These are phyloP conservation scores for Cyprinodon brontotheroides DNA, from an alignment of 2,113 vertebrate species.

Conservation along the genomic window DNA sequence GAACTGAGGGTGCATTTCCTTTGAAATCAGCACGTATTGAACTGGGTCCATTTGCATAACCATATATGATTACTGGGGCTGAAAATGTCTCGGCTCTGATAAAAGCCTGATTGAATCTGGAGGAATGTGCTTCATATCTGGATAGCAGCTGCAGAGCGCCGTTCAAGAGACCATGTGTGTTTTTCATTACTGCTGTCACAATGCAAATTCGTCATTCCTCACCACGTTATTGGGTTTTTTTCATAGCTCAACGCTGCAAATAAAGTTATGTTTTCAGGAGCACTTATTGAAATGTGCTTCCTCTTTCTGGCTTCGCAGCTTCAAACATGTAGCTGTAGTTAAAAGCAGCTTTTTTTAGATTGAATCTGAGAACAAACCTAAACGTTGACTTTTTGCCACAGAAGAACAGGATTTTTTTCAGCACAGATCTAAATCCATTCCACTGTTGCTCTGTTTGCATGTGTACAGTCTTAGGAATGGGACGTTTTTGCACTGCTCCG, in stretches of 20 bases:
- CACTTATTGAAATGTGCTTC: too few species aligned
- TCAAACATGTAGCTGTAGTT: too few species aligned
- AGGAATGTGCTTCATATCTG: slow-evolving; percentile 65
- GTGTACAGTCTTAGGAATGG: neutral
- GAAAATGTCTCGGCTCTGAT: slow-evolving; percentile 24
- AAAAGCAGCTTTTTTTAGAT: too few species aligned
- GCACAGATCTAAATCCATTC: neutral
- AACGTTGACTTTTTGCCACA: too few species aligned
- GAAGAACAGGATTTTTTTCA: too few species aligned
- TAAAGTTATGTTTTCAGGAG: neutral
- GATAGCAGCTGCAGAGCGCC: slow-evolving; percentile 58
- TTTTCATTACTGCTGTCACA: neutral
- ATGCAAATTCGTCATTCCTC: neutral
- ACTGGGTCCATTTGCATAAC: slow-evolving; percentile 3
- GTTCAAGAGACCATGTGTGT: slow-evolving; percentile 12
- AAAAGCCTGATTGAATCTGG: slow-evolving; percentile 43
- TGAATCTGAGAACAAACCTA: neutral
- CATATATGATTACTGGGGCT: slow-evolving; percentile 17
- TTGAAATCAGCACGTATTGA: slow-evolving; percentile 15
- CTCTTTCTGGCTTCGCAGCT: too few species aligned
- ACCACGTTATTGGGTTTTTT: neutral
- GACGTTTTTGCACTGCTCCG: neutral
- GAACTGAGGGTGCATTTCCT: slow-evolving; percentile 7
- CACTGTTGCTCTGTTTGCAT: neutral
- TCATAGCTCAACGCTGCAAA: neutral